A percentile compares a stretch with the other conserved stretches of the same genome.
Evolutionary conservation across 92 coral and sea anemone species (phyloP).

Genomic region (Diadumene lineata): DNA sequence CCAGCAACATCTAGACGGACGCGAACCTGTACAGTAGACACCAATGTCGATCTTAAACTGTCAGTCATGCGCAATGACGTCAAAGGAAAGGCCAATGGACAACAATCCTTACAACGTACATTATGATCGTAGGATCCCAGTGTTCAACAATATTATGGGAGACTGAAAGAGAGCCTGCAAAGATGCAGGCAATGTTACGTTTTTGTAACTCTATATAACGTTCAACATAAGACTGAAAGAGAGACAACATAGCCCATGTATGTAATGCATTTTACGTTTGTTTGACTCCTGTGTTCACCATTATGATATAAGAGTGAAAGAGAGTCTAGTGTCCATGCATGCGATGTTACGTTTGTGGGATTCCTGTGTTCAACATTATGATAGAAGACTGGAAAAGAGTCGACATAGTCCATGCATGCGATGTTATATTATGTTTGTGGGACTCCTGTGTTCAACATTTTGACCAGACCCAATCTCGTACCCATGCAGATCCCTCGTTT

Average conservation of each 20-base stretch:
- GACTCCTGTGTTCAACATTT: not conserved
- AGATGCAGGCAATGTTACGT: not conserved
- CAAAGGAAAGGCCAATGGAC: not conserved
- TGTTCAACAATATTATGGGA: not conserved
- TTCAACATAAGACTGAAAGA: too few species aligned
- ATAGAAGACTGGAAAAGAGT: not conserved
- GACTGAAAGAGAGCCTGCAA: not conserved
- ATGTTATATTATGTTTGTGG: not conserved
- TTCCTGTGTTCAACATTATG: not conserved
- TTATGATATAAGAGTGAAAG: too few species aligned
- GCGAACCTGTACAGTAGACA: slow-evolving; percentile 26
- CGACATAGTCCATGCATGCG: not conserved
- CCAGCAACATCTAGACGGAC: slow-evolving; percentile 30
- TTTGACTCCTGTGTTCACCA: too few species aligned
- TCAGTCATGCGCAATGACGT: slow-evolving; percentile 9
- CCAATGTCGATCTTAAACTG: slow-evolving; percentile 24
- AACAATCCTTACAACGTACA: not conserved
- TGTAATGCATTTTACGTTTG: too few species aligned
- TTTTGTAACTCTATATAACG: too few species aligned
- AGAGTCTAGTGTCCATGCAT: too few species aligned
- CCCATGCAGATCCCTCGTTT: too few species aligned
- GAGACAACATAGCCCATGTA: too few species aligned
- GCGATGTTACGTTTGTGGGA: too few species aligned
- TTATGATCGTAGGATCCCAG: not conserved
- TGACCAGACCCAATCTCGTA: too few species aligned